A percentile compares a stretch with the other conserved stretches of the same genome.
phyloP scores from a whole-genome alignment of 2,888 invertebrate species.

The Danaus chrysippus region DNA sequence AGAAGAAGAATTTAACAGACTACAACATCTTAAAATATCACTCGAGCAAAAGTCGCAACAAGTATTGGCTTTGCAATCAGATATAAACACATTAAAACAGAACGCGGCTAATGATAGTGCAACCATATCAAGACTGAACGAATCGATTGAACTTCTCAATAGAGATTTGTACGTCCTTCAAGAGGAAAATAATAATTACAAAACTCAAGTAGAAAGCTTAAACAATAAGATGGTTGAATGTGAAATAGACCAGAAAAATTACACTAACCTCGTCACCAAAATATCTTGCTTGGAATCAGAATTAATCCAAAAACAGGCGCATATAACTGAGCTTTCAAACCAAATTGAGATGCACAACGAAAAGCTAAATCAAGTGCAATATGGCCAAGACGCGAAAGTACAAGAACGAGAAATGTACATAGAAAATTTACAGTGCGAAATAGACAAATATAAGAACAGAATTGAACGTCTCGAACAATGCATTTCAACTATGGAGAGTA shows the following conservation, averaged over 20 bases:
- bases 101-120: conserved; percentile 36
- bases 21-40: conserved; percentile 49
- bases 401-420: conserved; percentile 87
- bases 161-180: conserved; percentile 47
- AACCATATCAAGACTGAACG: conserved; percentile 47
- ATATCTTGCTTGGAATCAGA: conserved; percentile 60
- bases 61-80: conserved; percentile 42
- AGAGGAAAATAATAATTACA: conserved; percentile 51
- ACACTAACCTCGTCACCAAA: conserved; percentile 59
- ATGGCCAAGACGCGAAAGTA: conserved; percentile 82
- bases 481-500: conserved; percentile 79
- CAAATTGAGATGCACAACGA: conserved; percentile 57
- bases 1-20: conserved; percentile 59
- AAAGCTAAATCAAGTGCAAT: conserved; percentile 59
- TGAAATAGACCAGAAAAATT: conserved; percentile 68
- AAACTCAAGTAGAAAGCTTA: conserved; percentile 53
- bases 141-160: conserved; percentile 44
- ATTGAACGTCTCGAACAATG: conserved; percentile 83
- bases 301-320: conserved; percentile 56
- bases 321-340: conserved; percentile 54
- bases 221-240: conserved; percentile 64
- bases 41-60: conserved; percentile 53
- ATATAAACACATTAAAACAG: conserved; percentile 33
- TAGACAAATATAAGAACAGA: conserved; percentile 81
- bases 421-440: conserved; percentile 84